Percentiles rank a stretch among this genome's conserved stretches.
These are phyloP conservation scores for Eristalinus sepulchralis DNA, from an alignment of 2,888 invertebrate genomes.

Conservation along the genomic window DNA sequence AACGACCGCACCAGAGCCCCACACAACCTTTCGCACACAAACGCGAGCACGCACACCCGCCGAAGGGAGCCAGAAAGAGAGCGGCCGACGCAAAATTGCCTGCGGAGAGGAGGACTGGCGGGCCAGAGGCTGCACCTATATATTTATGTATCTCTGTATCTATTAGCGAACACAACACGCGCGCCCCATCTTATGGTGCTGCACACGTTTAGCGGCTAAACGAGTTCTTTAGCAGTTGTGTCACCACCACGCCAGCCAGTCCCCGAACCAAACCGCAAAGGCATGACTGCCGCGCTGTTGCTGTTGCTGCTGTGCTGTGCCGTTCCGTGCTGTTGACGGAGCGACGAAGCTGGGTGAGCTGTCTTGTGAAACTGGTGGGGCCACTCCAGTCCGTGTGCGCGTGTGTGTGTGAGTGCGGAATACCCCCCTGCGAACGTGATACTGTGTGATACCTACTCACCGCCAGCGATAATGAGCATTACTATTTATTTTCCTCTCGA, in stretches of 20 bases:
- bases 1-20: too few species aligned
- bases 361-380: slow-evolving; percentile 31
- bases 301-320: not conserved
- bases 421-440: slow-evolving; percentile 52
- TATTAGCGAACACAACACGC: slow-evolving; percentile 31
- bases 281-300: not conserved
- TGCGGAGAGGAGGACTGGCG: not conserved
- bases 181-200: slow-evolving; percentile 40
- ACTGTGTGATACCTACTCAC: slow-evolving; percentile 6
- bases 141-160: slow-evolving; percentile 5
- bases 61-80: not conserved
- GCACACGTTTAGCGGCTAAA: slow-evolving; percentile 56
- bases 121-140: slow-evolving; percentile 33
- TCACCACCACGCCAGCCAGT: slow-evolving; percentile 44
- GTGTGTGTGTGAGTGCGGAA: slow-evolving; percentile 24
- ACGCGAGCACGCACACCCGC: not conserved
- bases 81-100: not conserved
- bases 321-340: not conserved
- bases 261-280: slow-evolving; percentile 18
- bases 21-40: not conserved
- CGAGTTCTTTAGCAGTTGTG: slow-evolving; percentile 62
- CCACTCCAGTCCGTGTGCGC: not conserved
- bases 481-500: slow-evolving; percentile 67
- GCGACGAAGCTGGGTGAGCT: slow-evolving; percentile 3
- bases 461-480: slow-evolving; percentile 50